These are phyloP conservation scores for Drosophila tanythrix DNA, from an alignment of 2,888 invertebrate species.

Conservation along the genomic window DNA sequence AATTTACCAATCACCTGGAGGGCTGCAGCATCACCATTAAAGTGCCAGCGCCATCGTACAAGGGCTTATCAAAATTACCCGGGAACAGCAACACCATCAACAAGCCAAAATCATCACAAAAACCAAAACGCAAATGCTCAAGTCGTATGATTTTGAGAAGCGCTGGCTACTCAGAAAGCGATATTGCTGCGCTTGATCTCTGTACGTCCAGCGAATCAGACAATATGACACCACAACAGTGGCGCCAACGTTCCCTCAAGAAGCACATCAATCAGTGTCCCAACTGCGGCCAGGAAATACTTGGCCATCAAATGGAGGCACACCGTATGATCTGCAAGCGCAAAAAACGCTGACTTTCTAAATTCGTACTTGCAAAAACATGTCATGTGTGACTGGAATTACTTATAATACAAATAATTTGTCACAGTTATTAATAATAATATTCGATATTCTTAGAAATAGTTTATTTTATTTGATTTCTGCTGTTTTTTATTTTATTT, in stretches of 20 bases:
- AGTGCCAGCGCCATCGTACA: conserved; percentile 59
- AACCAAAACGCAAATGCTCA: conserved; percentile 8
- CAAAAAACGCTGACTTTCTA: not conserved
- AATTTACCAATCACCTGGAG: conserved; percentile 81
- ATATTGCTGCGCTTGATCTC: conserved; percentile 56
- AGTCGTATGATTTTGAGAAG: conserved; percentile 54
- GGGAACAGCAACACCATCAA: conserved; percentile 20
- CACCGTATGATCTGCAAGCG: conserved; percentile 80
- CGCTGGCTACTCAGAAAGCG: conserved; percentile 74
- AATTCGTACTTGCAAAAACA: not conserved
- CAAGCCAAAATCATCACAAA: not conserved
- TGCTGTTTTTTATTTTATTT: not conserved
- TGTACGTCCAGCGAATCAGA: conserved; percentile 48
- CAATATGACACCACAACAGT: conserved; percentile 51
- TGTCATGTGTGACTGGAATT: not conserved
- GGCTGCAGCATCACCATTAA: conserved; percentile 82
- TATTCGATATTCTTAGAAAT: not conserved
- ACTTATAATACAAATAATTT: not conserved
- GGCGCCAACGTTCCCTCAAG: conserved; percentile 72
- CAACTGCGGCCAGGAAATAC: conserved; percentile 77
- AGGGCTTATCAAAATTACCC: conserved; percentile 3
- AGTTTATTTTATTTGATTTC: not conserved
- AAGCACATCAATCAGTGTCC: conserved; percentile 80
- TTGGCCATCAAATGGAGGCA: conserved; percentile 74
- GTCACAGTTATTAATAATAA: not conserved